Evolutionary conservation across 2,113 vertebrate species (phyloP).

Genomic region (Chaetura pelagica): DNA sequence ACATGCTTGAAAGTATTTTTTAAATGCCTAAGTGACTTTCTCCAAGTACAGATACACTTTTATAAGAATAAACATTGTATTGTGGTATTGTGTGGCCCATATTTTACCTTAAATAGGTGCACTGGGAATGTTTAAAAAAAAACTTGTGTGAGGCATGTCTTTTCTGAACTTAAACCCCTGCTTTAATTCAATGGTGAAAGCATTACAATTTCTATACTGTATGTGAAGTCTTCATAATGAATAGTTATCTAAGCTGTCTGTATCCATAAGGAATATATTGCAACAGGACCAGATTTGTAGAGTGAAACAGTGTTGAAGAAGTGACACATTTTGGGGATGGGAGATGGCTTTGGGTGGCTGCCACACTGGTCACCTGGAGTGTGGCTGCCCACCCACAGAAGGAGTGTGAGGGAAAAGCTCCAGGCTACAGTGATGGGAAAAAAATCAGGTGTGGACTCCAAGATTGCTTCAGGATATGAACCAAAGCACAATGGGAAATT

Average conservation of each 20-base stretch:
- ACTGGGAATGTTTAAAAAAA: not conserved
- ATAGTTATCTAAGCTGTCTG: not conserved
- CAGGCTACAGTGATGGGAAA: rapidly evolving
- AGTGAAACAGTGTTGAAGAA: not conserved
- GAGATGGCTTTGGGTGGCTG: not conserved
- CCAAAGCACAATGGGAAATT: not conserved
- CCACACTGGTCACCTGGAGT: rapidly evolving
- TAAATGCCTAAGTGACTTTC: not conserved
- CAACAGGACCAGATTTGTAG: not conserved
- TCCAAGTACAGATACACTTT: not conserved
- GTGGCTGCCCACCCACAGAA: rapidly evolving
- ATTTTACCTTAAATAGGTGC: not conserved
- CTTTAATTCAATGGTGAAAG: not conserved
- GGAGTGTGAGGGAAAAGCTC: not conserved
- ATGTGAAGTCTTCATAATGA: not conserved
- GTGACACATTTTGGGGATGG: not conserved
- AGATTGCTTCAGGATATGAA: rapidly evolving
- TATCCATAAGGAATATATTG: not conserved
- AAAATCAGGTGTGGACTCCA: rapidly evolving
- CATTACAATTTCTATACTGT: not conserved
- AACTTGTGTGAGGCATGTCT: not conserved
- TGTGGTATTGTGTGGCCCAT: not conserved
- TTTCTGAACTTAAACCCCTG: not conserved
- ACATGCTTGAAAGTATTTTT: slow-evolving; percentile 2
- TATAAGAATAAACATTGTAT: not conserved